Conservation (phyloP, 2,113 vertebrate species). For the Cisticola juncidis region DNA sequence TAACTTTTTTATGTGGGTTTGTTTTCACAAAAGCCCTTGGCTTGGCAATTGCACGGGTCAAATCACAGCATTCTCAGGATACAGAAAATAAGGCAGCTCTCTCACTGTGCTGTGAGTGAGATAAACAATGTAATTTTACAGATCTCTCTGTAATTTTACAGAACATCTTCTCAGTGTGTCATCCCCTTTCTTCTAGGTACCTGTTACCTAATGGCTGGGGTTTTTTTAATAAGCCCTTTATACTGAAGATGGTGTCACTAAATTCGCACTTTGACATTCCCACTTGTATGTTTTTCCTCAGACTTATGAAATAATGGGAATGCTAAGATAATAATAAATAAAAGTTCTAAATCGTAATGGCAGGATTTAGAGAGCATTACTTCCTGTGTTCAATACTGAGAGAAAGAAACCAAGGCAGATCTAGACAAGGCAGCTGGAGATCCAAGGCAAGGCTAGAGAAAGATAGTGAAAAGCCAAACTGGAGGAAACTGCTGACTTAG, state of each 20-base stretch:
- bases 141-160: background rate
- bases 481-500: background rate
- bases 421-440: background rate
- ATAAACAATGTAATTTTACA: background rate
- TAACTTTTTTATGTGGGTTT: background rate
- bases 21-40: background rate
- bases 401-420: background rate
- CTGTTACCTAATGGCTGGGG: background rate
- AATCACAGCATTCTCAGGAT: background rate
- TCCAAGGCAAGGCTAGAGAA: background rate
- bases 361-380: background rate
- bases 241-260: background rate
- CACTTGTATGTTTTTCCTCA: background rate
- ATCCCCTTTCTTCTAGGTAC: background rate
- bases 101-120: background rate
- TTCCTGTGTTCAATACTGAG: background rate
- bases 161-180: background rate
- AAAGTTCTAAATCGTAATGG: background rate
- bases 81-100: background rate
- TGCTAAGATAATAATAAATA: background rate
- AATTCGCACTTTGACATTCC: background rate
- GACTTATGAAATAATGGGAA: background rate
- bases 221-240: background rate
- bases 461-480: background rate
- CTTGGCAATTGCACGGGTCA: background rate